Conservation (phyloP, 2,888 invertebrate genomes). For the Hyppa rectilinea region DNA sequence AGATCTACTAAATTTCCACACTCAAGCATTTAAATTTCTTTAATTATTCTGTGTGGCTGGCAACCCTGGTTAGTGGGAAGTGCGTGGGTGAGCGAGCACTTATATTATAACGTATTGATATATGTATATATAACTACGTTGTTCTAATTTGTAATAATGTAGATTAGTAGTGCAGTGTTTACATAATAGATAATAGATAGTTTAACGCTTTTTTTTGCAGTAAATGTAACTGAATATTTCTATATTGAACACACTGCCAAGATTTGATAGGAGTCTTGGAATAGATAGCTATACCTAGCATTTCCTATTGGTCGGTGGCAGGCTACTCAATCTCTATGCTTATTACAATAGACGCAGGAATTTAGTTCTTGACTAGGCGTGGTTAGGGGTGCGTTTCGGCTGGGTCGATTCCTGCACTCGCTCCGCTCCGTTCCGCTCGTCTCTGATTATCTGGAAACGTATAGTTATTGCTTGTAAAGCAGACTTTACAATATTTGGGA, state of each 20-base stretch:
- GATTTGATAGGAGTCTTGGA: background rate
- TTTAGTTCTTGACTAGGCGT: background rate
- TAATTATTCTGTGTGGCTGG: background rate
- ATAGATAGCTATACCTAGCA: background rate
- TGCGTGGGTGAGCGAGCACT: background rate
- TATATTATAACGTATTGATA: background rate
- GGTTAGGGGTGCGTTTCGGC: background rate
- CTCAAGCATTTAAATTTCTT: background rate
- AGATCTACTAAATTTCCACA: background rate
- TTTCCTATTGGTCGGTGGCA: background rate
- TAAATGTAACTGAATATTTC: background rate
- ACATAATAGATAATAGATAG: background rate
- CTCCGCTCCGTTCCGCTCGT: background rate
- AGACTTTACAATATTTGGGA: background rate
- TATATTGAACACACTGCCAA: background rate
- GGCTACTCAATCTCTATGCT: background rate
- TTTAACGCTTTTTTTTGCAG: background rate
- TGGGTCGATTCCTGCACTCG: background rate
- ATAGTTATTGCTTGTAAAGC: background rate
- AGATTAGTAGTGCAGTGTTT: background rate
- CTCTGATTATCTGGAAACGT: background rate
- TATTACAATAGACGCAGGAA: background rate
- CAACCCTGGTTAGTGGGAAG: conserved; percentile 2
- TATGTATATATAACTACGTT: background rate
- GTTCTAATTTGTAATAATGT: background rate